Conservation (phyloP, 2,888 invertebrate genomes). For the Calameuta pallipes region DNA sequence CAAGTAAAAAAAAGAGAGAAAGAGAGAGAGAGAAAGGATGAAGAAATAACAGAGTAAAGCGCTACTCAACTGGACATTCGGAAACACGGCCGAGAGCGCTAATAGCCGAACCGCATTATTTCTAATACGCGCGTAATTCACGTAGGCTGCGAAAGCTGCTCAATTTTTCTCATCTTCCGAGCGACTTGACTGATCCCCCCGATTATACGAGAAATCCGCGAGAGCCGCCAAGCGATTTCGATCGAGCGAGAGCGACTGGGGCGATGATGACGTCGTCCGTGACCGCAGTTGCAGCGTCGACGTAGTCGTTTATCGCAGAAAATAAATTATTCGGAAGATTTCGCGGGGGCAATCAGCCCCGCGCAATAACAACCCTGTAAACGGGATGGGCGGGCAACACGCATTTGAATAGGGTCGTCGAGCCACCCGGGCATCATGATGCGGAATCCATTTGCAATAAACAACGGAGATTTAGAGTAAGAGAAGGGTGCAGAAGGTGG, state of each 20-base stretch:
- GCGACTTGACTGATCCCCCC: slow-evolving; percentile 48
- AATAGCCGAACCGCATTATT: slow-evolving; percentile 60
- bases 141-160: slow-evolving; percentile 45
- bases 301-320: slow-evolving; percentile 31
- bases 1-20: background rate
- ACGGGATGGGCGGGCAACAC: slow-evolving; percentile 44
- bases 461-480: slow-evolving; percentile 62
- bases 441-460: slow-evolving; percentile 67
- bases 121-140: background rate
- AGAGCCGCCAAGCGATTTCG: background rate
- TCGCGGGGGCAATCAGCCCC: slow-evolving; percentile 53
- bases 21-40: background rate
- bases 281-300: background rate
- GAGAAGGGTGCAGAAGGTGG: slow-evolving; percentile 9
- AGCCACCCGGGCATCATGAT: slow-evolving; percentile 58
- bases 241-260: background rate
- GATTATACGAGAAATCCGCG: background rate
- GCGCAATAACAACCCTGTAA: slow-evolving; percentile 53
- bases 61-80: slow-evolving; percentile 7
- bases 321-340: slow-evolving; percentile 61
- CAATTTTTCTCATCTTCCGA: slow-evolving; percentile 63
- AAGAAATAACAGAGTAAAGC: slow-evolving; percentile 8
- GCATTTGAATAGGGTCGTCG: slow-evolving; percentile 56
- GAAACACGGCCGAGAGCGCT: slow-evolving; percentile 33
- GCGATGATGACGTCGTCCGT: background rate